A percentile compares a stretch with the other conserved stretches of the same genome.
phyloP scores from a whole-genome alignment of 2,888 invertebrate species.

The Caenorhabditis sp. region DNA sequence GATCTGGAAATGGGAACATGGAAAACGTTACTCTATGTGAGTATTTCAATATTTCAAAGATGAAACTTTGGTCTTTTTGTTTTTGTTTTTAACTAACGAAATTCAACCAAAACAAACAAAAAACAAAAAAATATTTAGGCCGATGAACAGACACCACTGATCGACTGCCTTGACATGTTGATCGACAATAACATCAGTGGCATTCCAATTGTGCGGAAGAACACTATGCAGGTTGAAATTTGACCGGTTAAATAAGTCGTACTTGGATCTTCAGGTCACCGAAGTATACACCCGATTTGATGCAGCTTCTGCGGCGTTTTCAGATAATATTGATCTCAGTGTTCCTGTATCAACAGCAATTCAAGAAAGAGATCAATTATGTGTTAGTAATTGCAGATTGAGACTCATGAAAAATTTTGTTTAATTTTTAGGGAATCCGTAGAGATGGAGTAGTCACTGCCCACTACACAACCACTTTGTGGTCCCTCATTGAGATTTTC shows the following conservation, averaged over 20 bases:
- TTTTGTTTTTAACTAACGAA: no score
- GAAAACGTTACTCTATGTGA: conserved; percentile 65
- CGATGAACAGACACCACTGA: conserved; percentile 62
- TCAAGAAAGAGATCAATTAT: conserved; percentile 49
- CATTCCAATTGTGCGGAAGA: conserved; percentile 64
- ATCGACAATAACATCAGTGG: conserved; percentile 69
- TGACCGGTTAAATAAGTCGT: neutral
- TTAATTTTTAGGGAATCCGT: conserved; percentile 49
- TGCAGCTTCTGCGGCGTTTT: conserved; percentile 65
- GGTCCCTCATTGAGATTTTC: conserved; percentile 66
- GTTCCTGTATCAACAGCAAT: conserved; percentile 61
- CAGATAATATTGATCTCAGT: conserved; percentile 61
- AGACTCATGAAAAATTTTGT: no score
- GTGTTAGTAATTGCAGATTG: conserved; percentile 9
- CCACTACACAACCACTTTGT: conserved; percentile 56
- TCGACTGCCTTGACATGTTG: conserved; percentile 67
- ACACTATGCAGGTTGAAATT: conserved; percentile 39
- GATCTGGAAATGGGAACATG: conserved; percentile 66
- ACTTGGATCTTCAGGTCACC: conserved; percentile 50
- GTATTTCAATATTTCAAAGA: conserved; percentile 9
- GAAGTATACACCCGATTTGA: conserved; percentile 71
- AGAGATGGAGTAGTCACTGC: conserved; percentile 66
- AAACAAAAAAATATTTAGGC: conserved; percentile 49
- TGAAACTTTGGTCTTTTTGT: neutral
- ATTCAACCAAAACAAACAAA: no score